Conservation (phyloP, 2,888 invertebrate genomes). For the Diplazon laetatorius region DNA sequence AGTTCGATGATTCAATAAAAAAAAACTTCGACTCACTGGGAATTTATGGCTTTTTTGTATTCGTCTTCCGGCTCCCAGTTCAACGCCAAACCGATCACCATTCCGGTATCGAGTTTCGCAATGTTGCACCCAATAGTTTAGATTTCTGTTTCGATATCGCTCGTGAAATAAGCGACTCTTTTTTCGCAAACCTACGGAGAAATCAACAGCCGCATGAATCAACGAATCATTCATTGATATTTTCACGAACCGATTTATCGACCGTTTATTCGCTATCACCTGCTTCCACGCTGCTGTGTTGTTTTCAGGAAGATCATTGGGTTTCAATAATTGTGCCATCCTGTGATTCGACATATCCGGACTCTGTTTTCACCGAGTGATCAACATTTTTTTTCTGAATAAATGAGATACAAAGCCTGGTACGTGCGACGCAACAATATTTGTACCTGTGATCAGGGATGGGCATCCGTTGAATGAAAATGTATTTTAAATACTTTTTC, state of each 20-base stretch:
- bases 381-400: constrained; percentile 61
- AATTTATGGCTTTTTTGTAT: constrained; percentile 70
- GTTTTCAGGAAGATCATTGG: constrained; percentile 67
- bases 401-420: not conserved
- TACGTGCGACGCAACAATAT: no score
- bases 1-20: no score
- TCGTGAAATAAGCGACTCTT: constrained; percentile 71
- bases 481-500: no score
- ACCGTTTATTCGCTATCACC: constrained; percentile 60
- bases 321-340: constrained; percentile 66
- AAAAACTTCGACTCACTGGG: constrained; percentile 66
- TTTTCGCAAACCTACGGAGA: constrained; percentile 67
- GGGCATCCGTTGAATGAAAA: no score
- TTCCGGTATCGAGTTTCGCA: constrained; percentile 67
- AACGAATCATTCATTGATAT: not conserved
- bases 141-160: constrained; percentile 62
- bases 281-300: constrained; percentile 67
- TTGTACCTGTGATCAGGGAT: no score
- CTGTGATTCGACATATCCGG: constrained; percentile 62
- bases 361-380: no score
- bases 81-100: constrained; percentile 69
- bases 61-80: constrained; percentile 68
- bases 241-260: not conserved
- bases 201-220: not conserved
- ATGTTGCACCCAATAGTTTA: constrained; percentile 68